phyloP scores from a whole-genome alignment of 2,113 vertebrate genomes.

The Chiloscyllium plagiosum region DNA sequence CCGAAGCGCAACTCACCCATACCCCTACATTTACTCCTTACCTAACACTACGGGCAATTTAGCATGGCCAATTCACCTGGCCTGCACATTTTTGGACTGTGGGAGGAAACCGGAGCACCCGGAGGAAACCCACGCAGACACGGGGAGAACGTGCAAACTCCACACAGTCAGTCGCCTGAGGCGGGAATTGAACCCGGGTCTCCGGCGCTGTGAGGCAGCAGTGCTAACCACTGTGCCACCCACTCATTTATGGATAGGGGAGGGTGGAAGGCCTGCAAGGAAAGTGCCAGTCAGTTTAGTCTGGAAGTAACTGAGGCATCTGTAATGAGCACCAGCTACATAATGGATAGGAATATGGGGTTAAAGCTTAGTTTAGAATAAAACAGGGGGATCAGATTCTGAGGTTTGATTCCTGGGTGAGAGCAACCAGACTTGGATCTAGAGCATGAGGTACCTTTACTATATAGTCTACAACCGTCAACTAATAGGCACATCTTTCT shows the following conservation, averaged over 20 bases:
- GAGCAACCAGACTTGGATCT: not conserved
- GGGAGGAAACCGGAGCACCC: no score
- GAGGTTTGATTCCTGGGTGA: not conserved
- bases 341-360: not conserved
- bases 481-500: not conserved
- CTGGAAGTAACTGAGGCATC: not conserved
- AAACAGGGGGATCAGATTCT: not conserved
- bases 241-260: not conserved
- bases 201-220: no score
- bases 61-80: no score
- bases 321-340: not conserved
- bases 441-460: not conserved
- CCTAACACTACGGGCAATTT: no score
- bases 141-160: no score
- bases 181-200: no score
- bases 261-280: not conserved
- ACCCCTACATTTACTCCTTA: no score
- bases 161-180: no score
- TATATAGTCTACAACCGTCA: not conserved
- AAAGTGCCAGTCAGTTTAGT: not conserved
- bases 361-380: not conserved
- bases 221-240: no score
- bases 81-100: no score
- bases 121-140: no score
- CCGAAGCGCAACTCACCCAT: no score